phyloP scores from a whole-genome alignment of 2,113 vertebrate genomes.

The Corythornis vintsioides region DNA sequence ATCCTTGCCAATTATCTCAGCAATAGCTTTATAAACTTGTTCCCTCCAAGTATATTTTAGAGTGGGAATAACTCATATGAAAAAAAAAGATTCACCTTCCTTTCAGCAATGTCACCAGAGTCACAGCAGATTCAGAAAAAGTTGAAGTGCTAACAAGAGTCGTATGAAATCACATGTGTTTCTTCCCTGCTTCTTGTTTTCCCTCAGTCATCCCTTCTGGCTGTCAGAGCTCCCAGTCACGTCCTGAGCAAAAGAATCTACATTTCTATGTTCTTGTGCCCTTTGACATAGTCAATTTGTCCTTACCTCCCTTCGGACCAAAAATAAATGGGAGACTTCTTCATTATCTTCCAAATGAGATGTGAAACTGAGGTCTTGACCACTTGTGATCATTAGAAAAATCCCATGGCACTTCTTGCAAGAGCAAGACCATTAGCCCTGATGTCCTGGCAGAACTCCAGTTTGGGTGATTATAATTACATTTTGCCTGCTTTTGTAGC shows the following conservation, averaged over 20 bases:
- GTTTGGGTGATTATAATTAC: conserved; percentile 53
- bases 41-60: conserved; percentile 62
- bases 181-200: conserved; percentile 8
- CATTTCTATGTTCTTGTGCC: neutral
- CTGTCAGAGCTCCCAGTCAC: neutral
- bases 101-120: conserved; percentile 71
- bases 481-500: conserved; percentile 40
- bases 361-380: conserved; percentile 68
- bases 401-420: conserved; percentile 48
- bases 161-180: neutral
- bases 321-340: conserved; percentile 66
- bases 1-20: conserved; percentile 70
- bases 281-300: conserved; percentile 62
- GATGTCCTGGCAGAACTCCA: conserved; percentile 65
- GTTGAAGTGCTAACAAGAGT: neutral
- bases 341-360: conserved; percentile 73
- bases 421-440: conserved; percentile 58
- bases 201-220: neutral
- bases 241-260: neutral
- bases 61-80: conserved; percentile 43
- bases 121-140: conserved; percentile 19
- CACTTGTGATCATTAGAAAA: conserved; percentile 61
- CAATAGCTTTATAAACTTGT: conserved; percentile 69
- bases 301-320: conserved; percentile 44
- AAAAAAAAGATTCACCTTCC: conserved; percentile 68